phyloP scores from a whole-genome alignment of 2,113 vertebrate genomes.

The Saguinus midas region DNA sequence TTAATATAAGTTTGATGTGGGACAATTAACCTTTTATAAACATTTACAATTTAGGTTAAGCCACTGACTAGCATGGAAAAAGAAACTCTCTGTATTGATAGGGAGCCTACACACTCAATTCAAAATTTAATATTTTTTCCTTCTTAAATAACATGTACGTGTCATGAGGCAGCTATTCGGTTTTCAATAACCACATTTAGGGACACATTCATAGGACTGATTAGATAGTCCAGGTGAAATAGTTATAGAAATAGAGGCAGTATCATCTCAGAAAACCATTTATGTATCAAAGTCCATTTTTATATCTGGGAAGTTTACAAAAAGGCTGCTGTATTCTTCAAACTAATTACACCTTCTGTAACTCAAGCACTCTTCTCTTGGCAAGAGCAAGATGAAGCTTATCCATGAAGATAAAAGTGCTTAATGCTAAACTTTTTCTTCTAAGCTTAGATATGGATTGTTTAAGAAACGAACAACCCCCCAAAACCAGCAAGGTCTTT shows the following conservation, averaged over 20 bases:
- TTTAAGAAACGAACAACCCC: conserved; percentile 50
- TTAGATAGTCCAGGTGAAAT: conserved; percentile 82
- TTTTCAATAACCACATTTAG: conserved; percentile 82
- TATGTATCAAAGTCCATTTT: conserved; percentile 80
- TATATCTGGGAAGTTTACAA: conserved; percentile 81
- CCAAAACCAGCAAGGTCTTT: conserved; percentile 37
- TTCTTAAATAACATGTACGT: conserved; percentile 76
- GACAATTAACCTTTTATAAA: conserved; percentile 67
- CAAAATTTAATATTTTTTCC: conserved; percentile 63
- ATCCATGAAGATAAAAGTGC: conserved; percentile 58
- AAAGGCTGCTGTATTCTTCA: conserved; percentile 63
- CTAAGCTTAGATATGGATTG: conserved; percentile 36
- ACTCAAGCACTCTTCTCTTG: conserved; percentile 61
- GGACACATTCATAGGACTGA: conserved; percentile 85
- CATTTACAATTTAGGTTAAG: conserved; percentile 67
- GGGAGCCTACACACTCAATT: conserved; percentile 65
- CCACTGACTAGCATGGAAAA: conserved; percentile 49
- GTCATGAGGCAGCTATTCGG: conserved; percentile 79
- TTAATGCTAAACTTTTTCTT: conserved; percentile 60
- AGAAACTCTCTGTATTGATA: conserved; percentile 34
- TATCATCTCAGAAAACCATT: conserved; percentile 71
- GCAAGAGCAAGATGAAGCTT: conserved; percentile 64
- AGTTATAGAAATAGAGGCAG: conserved; percentile 82
- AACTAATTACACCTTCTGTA: conserved; percentile 57
- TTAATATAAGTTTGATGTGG: conserved; percentile 68